Evolutionary conservation across 2,888 invertebrate genomes (phyloP), one percentile per base, ranked within the genome.

Genomic region (Mystacides longicornis): DNA sequence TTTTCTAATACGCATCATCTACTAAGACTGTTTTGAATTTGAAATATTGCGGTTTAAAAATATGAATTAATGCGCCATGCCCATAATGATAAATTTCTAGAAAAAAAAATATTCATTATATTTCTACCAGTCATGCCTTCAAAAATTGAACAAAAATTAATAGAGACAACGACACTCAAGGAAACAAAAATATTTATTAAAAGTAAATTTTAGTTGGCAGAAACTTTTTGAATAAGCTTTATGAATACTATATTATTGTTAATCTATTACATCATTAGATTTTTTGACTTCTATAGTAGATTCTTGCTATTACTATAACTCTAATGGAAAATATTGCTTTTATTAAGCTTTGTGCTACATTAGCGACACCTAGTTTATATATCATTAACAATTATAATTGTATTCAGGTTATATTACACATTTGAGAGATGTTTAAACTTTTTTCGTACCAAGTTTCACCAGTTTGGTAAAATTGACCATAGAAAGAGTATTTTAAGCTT

Each of bases 291-390:
- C 55, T 58, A 58, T 57, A 51, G 51, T 58, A 58, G 60, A 3
- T 37, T 7, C 37, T 37, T 37, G 14, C 37, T 16, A 49, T 51
- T 48, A 52, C 52, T 23, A 21, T 51, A 37, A 27, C 4, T 31
- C 21, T 51, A 42, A 54, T 49, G 52, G 51, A 56, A 54, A 51
- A 53, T 47, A 60, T 59, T 61, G 59, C 61, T 61, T 61, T 22
- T 60, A n/a, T n/a, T n/a, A 61, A 58, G 60, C 61, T 61, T 61
- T 51, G 52, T 60, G 61, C 61, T 58, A 74, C 70, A 72, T 77
- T 77, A 77, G 77, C 75, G 76, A 76, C 77, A 76, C 72, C 66
- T 75, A 75, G 75, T 73, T 71, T 71, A 73, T 69, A 71, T 54
- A 72, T 7, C 11, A 45, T 45, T 45, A 45, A 7, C 14, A 4